Evolutionary conservation across 2,113 vertebrate genomes (phyloP), one percentile per base, ranked within the genome.

Genomic region (Herpailurus yagouaroundi): DNA sequence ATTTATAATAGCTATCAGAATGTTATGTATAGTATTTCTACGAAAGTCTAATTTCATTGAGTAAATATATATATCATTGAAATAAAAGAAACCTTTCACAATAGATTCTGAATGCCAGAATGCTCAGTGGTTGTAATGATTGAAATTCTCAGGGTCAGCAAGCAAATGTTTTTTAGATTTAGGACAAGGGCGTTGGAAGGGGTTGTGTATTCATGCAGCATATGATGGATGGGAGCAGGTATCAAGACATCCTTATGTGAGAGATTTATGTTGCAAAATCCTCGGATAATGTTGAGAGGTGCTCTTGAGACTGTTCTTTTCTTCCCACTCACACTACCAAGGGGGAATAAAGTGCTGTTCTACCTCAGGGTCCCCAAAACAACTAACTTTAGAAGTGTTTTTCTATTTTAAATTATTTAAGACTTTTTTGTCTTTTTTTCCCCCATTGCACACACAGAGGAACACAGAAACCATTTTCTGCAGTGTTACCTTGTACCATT

Each of bases 201-300:
- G 18, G 82, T 74, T 94, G 63, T 88, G 50, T 81, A 81, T 87
- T 91, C 73, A 73, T 23, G 16, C 13, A 74, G 18, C 10, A 21
- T 80, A 80, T 95, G 86, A 69, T 82, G 13, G 85, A 90, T 64
- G 88, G 55, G 25, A 69, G 66, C 18, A 96, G 76, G 41, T 69
- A 77, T 33, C 8, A 23, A 83, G 57, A 38, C 31, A 77, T n/a
- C 31, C 9, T 92, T 89, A 15, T 64, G 27, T n/a, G 55, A 52
- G 14, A 91, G 31, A 94, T 79, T 98, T 96, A 95, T 18, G 68
- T 93, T 92, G 7, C 41, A 97, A 85, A 95, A 85, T 89, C 29
- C 27, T 74, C 14, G 0, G 29, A 36, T 68, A 68, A 86, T 45
- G 36, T 89, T 83, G 41, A 87, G 31, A 81, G 36, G 55, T 60